Evolutionary conservation across 1,140 invertebrate species (phyloP), one percentile per base, ranked within the genome.

Genomic region (Macrobrachium nipponense): DNA sequence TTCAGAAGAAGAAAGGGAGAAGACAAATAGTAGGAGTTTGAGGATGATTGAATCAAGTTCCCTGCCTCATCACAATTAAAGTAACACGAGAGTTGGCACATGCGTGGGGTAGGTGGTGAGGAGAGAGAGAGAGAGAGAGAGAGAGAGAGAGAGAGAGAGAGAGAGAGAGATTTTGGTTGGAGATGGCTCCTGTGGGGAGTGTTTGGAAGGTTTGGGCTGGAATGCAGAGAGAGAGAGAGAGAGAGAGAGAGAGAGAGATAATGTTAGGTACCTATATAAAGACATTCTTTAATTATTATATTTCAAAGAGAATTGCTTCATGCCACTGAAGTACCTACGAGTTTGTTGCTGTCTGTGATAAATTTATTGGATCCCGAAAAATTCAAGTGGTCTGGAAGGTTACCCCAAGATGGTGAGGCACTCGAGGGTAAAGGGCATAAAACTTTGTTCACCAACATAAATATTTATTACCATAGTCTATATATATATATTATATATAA

Each of bases 41-140:
- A 59, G n/a, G 75, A 59, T 20, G 51, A n/a, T 36, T 27, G 66
- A 70, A 70, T 36, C 20, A 12, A 36, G 11, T 27, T 36, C 12
- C 7, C 20, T 70, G 66, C 20, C 20, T 27, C n/a, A 51, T 51
- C 51, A 10, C 12, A 51, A 10, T 51, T 51, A 51, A 12, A 51
- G 7, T 51, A 51, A 51, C 7, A 66, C 12, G 23, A 66, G 64
- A 27, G 18, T 66, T 20, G 64, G 64, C 18, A 14, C 8, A 44
- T 58, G 23, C 10, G 18, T 58, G 3, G 20, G 2, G 75, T 7
- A 58, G 7, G 75, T 17, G 15, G 51, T 7, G 7, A 44, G 59
- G 36, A 77, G 51, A 51, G 75, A 77, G 43, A 77, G 70, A 73
- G 70, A 73, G 70, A 73, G 70, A 73, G 70, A 73, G 70, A 73